Evolutionary conservation across 2,797 vertebrate genomes (phyloP).

Genomic region (Sebastes baramenuke): DNA sequence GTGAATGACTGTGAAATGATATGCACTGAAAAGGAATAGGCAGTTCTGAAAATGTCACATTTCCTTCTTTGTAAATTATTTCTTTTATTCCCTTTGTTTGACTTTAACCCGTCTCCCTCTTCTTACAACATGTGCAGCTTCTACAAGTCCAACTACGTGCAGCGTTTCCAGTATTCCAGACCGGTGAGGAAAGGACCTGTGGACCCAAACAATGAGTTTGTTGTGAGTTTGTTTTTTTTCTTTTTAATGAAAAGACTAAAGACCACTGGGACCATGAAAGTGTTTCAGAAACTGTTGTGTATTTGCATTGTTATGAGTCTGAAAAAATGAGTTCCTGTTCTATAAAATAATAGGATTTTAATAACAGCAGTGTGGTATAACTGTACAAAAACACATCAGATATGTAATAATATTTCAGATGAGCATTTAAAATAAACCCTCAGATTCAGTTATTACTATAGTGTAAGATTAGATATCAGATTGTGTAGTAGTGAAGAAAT

Average conservation of each 20-base stretch:
- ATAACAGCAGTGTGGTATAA: not conserved
- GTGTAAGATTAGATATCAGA: constrained; percentile 2
- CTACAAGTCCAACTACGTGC: constrained; percentile 98
- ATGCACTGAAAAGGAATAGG: not conserved
- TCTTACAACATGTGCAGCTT: constrained; percentile 84
- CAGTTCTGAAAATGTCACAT: not conserved
- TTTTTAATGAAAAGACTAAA: constrained; percentile 22
- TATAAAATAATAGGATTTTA: constrained; percentile 14
- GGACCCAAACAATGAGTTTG: constrained; percentile 97
- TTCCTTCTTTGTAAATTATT: not conserved
- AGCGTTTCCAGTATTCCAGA: constrained; percentile 95
- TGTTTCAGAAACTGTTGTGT: not conserved
- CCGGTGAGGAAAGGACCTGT: constrained; percentile 92
- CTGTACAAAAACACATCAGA: not conserved
- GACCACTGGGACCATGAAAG: not conserved
- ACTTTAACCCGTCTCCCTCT: not conserved
- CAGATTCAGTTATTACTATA: not conserved
- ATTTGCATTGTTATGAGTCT: not conserved
- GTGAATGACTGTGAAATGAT: not conserved
- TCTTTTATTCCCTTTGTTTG: constrained; percentile 3
- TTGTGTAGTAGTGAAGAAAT: not conserved
- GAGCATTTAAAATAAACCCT: constrained; percentile 1
- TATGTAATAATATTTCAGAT: constrained; percentile 5
- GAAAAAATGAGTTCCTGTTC: not conserved
- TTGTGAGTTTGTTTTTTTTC: constrained; percentile 81